Evolutionary conservation across 2,888 invertebrate genomes (phyloP), one percentile per base, ranked within the genome.

Genomic region (Gastrophysa polygoni): DNA sequence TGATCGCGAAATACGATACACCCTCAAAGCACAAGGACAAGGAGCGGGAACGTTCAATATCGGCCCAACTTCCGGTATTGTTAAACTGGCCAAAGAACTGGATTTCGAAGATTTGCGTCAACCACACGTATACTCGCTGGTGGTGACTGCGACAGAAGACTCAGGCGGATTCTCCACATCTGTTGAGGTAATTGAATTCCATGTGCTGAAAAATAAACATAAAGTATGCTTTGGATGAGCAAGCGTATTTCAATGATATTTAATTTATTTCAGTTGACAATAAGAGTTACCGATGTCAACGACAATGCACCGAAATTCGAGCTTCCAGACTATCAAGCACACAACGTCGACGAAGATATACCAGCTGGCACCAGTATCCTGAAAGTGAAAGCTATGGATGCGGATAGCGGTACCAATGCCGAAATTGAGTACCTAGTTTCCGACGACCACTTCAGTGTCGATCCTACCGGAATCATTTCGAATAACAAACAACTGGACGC

Each of bases 241-340:
- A n/a, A n/a, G n/a, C n/a, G n/a, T n/a, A 7, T 24, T 7, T 24
- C 24, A 24, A 5, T 38, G 24, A 52, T 20, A 17, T 20, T 18
- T 54, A 24, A 43, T 32, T 46, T 48, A 64, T 86, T 87, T 43
- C 84, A 95, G 95, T 82, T 96, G 49, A 96, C 95, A 2, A 95
- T 96, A 68, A 89, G 94, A 68, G 96, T 99, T 47, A 93, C 93
- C 5, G 98, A 98, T 81, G 94, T 96, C 46, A 99, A 99, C 80
- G 98, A 98, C 83, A 98, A 98, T 82, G 93, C 95, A 7, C 98
- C 98, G 0, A 94, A 95, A 81, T 97, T 95, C 77, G 96, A 97
- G 82, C 83, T 98, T 68, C 97, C 97, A 0, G 95, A 98, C 81
- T 98, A 98, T 82, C 96, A 97, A 81, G 95, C 96, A 0, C 95